These are phyloP conservation scores for Slavum lentiscoides DNA, from an alignment of 2,888 invertebrate species.

Conservation along the genomic window DNA sequence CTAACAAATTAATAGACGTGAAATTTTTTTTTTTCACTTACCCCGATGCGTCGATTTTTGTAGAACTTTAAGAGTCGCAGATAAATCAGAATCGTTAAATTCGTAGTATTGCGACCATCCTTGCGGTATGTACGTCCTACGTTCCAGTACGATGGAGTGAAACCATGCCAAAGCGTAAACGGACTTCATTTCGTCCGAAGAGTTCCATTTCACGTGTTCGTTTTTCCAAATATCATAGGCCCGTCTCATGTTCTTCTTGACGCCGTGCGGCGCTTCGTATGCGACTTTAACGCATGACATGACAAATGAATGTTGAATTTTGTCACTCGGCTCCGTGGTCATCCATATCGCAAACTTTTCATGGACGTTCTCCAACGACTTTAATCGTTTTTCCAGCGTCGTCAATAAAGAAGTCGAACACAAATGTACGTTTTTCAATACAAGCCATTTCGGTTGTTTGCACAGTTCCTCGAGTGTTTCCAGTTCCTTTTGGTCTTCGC, in stretches of 20 bases:
- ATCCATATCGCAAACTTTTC: conserved; percentile 36
- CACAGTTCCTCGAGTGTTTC: conserved; percentile 63
- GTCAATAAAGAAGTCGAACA: conserved; percentile 71
- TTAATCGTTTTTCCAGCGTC: conserved; percentile 71
- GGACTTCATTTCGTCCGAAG: conserved; percentile 61
- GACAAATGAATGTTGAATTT: conserved; percentile 74
- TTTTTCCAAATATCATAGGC: conserved; percentile 72
- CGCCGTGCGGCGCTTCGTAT: conserved; percentile 81
- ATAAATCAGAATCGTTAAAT: conserved; percentile 80
- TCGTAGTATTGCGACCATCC: conserved; percentile 90
- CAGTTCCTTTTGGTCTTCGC: conserved; percentile 74
- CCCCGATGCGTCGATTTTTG: conserved; percentile 59
- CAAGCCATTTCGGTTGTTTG: conserved; percentile 67
- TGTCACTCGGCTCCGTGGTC: conserved; percentile 64
- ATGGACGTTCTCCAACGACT: conserved; percentile 60
- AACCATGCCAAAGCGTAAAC: conserved; percentile 81
- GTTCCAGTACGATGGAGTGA: conserved; percentile 88
- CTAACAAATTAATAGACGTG: no score
- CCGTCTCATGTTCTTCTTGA: conserved; percentile 77
- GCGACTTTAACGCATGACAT: conserved; percentile 79
- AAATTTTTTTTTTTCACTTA: conserved; percentile 55
- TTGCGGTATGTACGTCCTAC: conserved; percentile 89
- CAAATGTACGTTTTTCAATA: conserved; percentile 80
- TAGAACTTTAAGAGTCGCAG: conserved; percentile 65
- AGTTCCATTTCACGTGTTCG: conserved; percentile 58